phyloP scores from a whole-genome alignment of 2,888 invertebrate species.

The Aspidiotus rigidus region DNA sequence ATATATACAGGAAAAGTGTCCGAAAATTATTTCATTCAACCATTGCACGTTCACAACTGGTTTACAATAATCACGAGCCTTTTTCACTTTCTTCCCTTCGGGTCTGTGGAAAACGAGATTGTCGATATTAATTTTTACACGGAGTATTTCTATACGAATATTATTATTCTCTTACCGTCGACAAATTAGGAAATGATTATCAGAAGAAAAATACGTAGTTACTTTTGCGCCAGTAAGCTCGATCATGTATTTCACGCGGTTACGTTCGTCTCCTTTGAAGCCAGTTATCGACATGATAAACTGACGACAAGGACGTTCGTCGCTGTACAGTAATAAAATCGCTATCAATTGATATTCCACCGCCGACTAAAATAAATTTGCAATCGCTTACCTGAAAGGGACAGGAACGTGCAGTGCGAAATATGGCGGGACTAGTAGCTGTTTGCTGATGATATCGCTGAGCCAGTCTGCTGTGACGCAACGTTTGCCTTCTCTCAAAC shows the following conservation, averaged over 20 bases:
- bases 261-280: slow-evolving; percentile 78
- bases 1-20: slow-evolving; percentile 51
- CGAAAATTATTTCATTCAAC: slow-evolving; percentile 85
- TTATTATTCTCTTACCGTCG: slow-evolving; percentile 44
- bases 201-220: slow-evolving; percentile 47
- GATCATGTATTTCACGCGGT: slow-evolving; percentile 72
- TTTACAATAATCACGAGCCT: slow-evolving; percentile 84
- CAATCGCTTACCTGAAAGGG: slow-evolving; percentile 48
- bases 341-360: not conserved
- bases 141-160: not conserved
- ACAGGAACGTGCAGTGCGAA: slow-evolving; percentile 85
- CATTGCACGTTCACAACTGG: slow-evolving; percentile 88
- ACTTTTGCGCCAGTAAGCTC: slow-evolving; percentile 77
- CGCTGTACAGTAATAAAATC: slow-evolving; percentile 43
- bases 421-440: slow-evolving; percentile 85
- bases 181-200: slow-evolving; percentile 68
- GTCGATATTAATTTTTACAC: slow-evolving; percentile 1
- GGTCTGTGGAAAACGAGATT: slow-evolving; percentile 47
- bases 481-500: slow-evolving; percentile 54
- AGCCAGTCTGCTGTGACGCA: slow-evolving; percentile 82
- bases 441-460: slow-evolving; percentile 77
- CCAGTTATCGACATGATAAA: slow-evolving; percentile 74
- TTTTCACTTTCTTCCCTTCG: slow-evolving; percentile 77
- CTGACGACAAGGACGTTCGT: slow-evolving; percentile 55
- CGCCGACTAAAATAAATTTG: not conserved